Evolutionary conservation across 2,113 vertebrate genomes (phyloP).

Genomic region (Fulmarus glacialis): DNA sequence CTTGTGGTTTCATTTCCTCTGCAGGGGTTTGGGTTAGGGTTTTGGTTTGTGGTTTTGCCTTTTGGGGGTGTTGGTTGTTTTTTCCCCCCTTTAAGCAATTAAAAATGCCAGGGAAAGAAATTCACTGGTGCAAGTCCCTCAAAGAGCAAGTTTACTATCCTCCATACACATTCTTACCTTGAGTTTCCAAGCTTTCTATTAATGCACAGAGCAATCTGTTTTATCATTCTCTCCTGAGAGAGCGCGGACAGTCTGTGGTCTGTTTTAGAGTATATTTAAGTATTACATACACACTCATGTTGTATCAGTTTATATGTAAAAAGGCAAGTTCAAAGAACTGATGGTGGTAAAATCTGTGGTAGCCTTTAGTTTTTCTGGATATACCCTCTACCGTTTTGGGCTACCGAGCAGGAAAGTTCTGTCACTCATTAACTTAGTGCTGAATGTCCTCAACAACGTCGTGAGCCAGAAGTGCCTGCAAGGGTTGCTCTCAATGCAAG

Average conservation of each 20-base stretch:
- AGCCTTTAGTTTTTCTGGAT: neutral
- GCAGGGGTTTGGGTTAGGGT: neutral
- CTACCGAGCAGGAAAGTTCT: neutral
- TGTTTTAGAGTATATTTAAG: neutral
- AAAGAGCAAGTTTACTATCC: neutral
- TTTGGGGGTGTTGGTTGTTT: conserved; percentile 5
- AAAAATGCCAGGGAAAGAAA: neutral
- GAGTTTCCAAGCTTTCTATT: neutral
- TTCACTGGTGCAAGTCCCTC: neutral
- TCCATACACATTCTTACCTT: neutral
- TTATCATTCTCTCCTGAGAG: neutral
- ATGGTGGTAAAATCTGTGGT: neutral
- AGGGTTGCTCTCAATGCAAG: neutral
- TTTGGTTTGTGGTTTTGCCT: neutral
- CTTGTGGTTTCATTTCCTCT: conserved; percentile 16
- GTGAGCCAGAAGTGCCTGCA: neutral
- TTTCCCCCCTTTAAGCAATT: neutral
- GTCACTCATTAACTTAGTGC: conserved; percentile 5
- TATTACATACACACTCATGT: neutral
- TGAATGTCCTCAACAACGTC: neutral
- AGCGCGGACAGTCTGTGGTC: neutral
- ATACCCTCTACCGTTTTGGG: neutral
- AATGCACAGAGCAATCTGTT: neutral
- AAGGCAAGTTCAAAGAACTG: neutral
- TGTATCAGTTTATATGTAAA: neutral